Evolutionary conservation across 2,888 invertebrate species (phyloP).

Genomic region (Spodoptera picta): DNA sequence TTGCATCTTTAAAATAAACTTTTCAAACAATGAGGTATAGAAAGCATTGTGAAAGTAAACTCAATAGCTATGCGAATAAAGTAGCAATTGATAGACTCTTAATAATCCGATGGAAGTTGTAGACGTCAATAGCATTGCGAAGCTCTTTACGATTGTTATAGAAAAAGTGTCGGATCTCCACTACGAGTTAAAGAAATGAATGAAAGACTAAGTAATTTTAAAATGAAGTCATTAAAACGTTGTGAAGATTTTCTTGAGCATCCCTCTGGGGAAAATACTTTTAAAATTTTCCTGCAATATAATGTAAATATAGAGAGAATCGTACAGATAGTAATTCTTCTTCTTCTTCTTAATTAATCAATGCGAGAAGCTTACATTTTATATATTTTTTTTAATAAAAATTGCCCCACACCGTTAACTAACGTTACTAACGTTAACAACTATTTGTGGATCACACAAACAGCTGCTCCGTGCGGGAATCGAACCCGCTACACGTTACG

Average conservation of each 20-base stretch:
- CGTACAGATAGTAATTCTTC: not conserved
- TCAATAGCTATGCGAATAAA: not conserved
- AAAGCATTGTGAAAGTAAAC: too few relatives aligned
- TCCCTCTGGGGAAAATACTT: constrained; percentile 7
- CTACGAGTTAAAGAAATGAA: constrained; percentile 14
- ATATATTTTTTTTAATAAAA: too few relatives aligned
- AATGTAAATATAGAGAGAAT: not conserved
- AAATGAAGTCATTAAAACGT: constrained; percentile 23
- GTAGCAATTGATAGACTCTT: constrained; percentile 28
- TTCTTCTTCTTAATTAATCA: not conserved
- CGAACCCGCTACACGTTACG: too few relatives aligned
- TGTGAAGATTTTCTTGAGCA: constrained; percentile 23
- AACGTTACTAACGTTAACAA: too few relatives aligned
- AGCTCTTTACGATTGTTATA: constrained; percentile 8
- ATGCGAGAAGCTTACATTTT: not conserved
- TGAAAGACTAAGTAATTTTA: constrained; percentile 31
- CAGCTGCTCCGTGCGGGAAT: too few relatives aligned
- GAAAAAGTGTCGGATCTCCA: constrained; percentile 4
- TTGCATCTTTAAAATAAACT: too few relatives aligned
- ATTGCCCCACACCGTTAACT: too few relatives aligned
- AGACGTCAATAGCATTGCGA: constrained; percentile 31
- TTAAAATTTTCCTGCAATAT: constrained; percentile 13
- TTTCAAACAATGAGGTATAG: too few relatives aligned
- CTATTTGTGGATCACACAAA: too few relatives aligned
- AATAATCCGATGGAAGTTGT: constrained; percentile 26